Conservation (phyloP, 1,140 invertebrate genomes). For the Heliconius hermathena region DNA sequence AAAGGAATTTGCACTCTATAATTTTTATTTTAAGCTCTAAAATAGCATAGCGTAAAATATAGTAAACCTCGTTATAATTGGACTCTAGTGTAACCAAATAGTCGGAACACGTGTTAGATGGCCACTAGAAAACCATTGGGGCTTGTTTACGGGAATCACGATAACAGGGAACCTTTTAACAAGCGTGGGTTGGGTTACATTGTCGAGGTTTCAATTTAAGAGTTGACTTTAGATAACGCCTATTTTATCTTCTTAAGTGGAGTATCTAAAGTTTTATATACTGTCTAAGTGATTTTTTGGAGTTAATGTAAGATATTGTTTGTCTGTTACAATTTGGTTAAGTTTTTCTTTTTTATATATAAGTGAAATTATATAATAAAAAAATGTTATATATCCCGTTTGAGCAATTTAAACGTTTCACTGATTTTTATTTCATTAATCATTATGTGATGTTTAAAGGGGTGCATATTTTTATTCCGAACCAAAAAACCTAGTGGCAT, state of each 20-base stretch:
- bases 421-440: too few species aligned
- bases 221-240: conserved; percentile 17
- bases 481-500: too few species aligned
- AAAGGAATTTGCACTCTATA: background rate
- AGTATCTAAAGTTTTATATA: background rate
- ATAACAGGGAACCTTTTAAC: conserved; percentile 49
- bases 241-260: background rate
- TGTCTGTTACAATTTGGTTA: background rate
- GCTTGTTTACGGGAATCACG: conserved; percentile 59
- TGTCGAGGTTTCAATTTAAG: conserved; percentile 23
- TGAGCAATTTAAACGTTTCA: too few species aligned
- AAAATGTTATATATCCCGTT: too few species aligned
- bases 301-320: background rate
- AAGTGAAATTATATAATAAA: too few species aligned
- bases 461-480: too few species aligned
- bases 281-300: background rate
- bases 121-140: conserved; percentile 63
- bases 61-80: background rate
- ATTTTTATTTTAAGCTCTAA: accelerated
- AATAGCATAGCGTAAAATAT: background rate
- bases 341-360: background rate
- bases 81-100: conserved; percentile 53
- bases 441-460: too few species aligned
- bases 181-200: conserved; percentile 29
- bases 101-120: conserved; percentile 68